These are phyloP conservation scores for Hypolimnas misippus DNA, from an alignment of 2,888 invertebrate species.

Conservation along the genomic window DNA sequence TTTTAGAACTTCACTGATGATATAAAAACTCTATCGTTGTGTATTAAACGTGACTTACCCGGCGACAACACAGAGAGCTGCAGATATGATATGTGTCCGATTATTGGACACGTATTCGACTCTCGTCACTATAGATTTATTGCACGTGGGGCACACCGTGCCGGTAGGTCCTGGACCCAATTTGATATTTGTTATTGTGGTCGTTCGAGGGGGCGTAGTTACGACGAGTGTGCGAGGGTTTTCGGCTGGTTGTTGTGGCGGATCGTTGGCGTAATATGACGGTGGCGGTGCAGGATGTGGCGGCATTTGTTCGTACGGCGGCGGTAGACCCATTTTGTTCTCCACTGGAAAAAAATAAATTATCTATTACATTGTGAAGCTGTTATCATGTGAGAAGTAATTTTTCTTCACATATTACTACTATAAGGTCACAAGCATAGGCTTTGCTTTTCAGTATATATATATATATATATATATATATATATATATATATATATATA, in stretches of 20 bases:
- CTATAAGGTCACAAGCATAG: no score
- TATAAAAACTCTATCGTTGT: no score
- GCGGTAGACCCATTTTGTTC: conserved; percentile 79
- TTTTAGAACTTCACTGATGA: no score
- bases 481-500: no score
- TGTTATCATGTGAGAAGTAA: no score
- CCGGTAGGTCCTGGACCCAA: conserved; percentile 76
- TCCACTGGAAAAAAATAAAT: conserved; percentile 69
- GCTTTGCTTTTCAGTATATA: no score
- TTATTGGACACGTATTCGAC: conserved; percentile 77
- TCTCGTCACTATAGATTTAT: conserved; percentile 69
- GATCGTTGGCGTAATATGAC: conserved; percentile 73
- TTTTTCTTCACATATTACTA: no score
- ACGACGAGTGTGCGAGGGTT: conserved; percentile 70
- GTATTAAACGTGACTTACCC: conserved; percentile 59
- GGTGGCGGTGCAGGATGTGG: conserved; percentile 73
- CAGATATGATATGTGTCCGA: conserved; percentile 74
- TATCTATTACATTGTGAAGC: background rate
- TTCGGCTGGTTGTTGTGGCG: conserved; percentile 64
- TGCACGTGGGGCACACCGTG: conserved; percentile 68
- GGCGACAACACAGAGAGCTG: conserved; percentile 73
- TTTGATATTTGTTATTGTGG: conserved; percentile 48
- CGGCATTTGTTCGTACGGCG: conserved; percentile 70
- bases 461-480: no score
- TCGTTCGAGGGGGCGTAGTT: conserved; percentile 50